These are phyloP conservation scores for Rhynchonema sp. DNA, from an alignment of 2,888 invertebrate genomes.

Conservation along the genomic window DNA sequence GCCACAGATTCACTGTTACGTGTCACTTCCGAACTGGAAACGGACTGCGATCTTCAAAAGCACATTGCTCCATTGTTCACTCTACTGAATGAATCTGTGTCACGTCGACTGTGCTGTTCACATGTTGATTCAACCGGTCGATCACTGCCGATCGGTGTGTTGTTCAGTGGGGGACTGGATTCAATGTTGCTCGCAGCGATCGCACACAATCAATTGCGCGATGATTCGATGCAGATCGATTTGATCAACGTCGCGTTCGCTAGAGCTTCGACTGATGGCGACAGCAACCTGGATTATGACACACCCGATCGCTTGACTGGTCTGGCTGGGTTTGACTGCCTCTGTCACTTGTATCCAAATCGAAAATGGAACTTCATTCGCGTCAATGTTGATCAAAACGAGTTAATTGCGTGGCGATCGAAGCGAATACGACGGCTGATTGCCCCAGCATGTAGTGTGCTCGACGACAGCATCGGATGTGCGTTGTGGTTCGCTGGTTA, in stretches of 20 bases:
- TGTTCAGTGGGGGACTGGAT: background rate
- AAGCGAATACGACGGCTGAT: conserved; percentile 7
- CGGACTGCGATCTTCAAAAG: too few species aligned
- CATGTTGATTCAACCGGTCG: background rate
- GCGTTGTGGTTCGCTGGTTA: conserved; percentile 74
- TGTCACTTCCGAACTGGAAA: too few species aligned
- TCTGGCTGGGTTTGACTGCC: background rate
- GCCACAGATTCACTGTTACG: too few species aligned
- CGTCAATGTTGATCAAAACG: background rate
- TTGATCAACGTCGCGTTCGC: background rate
- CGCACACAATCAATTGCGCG: background rate
- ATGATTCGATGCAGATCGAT: background rate
- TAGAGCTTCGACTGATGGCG: too few species aligned
- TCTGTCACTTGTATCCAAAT: background rate
- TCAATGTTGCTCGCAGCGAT: background rate
- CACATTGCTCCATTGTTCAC: too few species aligned
- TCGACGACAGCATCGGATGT: conserved; percentile 84
- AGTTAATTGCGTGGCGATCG: background rate
- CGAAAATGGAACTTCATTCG: background rate
- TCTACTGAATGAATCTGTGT: background rate
- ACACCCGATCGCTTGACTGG: background rate
- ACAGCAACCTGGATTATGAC: too few species aligned
- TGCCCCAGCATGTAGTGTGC: conserved; percentile 54
- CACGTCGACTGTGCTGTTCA: background rate
- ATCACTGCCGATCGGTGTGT: background rate